Percentiles rank a stretch among this genome's conserved stretches.
Evolutionary conservation across 2,113 vertebrate genomes (phyloP).

Genomic region (Murina feae): DNA sequence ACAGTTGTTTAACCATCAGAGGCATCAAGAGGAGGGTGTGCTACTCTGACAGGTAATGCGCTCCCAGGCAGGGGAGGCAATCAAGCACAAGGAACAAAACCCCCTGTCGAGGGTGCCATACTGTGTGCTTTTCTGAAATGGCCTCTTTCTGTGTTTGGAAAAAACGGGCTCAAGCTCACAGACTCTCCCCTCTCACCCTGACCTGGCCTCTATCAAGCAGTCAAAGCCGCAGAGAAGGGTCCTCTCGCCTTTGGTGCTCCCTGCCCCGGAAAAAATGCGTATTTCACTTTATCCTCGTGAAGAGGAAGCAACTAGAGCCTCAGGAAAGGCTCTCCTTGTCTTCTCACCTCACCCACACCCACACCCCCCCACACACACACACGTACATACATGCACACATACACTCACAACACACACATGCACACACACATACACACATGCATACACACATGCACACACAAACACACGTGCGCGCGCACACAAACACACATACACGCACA

Average conservation of each 20-base stretch:
- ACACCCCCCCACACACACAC: neutral
- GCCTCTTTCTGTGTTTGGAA: too few species aligned
- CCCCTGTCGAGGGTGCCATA: neutral
- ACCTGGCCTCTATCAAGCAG: neutral
- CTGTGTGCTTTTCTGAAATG: neutral
- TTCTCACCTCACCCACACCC: neutral
- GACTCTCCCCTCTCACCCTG: neutral
- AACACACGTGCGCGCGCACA: neutral
- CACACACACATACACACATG: too few species aligned
- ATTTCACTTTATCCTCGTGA: neutral
- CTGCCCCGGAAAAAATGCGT: neutral
- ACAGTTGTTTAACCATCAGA: neutral
- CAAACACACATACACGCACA: neutral
- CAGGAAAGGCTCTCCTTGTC: neutral
- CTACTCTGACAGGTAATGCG: neutral
- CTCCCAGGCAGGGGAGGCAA: neutral
- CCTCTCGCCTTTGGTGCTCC: neutral
- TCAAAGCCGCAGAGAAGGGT: neutral
- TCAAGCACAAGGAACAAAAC: neutral
- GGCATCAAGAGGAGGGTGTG: neutral
- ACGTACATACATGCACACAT: neutral
- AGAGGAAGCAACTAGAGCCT: neutral
- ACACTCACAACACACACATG: neutral
- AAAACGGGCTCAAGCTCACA: neutral
- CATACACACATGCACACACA: rapidly evolving